phyloP scores from a whole-genome alignment of 2,113 vertebrate species.

The Sander vitreus region DNA sequence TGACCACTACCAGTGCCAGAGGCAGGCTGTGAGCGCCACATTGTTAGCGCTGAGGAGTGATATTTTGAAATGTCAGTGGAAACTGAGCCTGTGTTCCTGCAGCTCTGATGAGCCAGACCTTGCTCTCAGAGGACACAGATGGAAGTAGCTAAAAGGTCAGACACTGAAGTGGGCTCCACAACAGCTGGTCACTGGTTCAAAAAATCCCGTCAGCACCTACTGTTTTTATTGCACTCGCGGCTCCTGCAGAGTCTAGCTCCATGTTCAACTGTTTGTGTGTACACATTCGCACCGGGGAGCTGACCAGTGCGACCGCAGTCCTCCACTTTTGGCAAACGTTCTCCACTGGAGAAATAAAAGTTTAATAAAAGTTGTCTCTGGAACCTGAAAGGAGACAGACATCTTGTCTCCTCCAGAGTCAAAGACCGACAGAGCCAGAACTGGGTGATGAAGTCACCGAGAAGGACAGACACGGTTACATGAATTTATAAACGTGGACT shows the following conservation, averaged over 20 bases:
- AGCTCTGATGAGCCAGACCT: constrained; percentile 55
- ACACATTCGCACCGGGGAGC: constrained; percentile 52
- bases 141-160: constrained; percentile 55
- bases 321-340: constrained; percentile 45
- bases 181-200: constrained; percentile 27
- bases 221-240: constrained; percentile 54
- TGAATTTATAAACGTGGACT: constrained; percentile 30
- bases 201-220: constrained; percentile 37
- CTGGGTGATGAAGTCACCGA: constrained; percentile 39
- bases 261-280: constrained; percentile 24
- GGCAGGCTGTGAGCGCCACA: not conserved
- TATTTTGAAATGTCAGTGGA: constrained; percentile 62
- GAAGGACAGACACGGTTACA: constrained; percentile 23
- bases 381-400: constrained; percentile 66
- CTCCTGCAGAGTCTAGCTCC: constrained; percentile 19
- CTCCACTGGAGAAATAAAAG: constrained; percentile 43
- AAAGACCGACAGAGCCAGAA: constrained; percentile 17
- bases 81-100: constrained; percentile 49
- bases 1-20: constrained; percentile 35
- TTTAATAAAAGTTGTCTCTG: constrained; percentile 24
- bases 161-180: constrained; percentile 27
- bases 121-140: constrained; percentile 15
- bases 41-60: constrained; percentile 33
- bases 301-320: constrained; percentile 48
- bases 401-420: constrained; percentile 54